Percentiles rank a stretch among this genome's conserved stretches.
phyloP scores from a whole-genome alignment of 2,888 invertebrate species.

The Cepaea hortensis region DNA sequence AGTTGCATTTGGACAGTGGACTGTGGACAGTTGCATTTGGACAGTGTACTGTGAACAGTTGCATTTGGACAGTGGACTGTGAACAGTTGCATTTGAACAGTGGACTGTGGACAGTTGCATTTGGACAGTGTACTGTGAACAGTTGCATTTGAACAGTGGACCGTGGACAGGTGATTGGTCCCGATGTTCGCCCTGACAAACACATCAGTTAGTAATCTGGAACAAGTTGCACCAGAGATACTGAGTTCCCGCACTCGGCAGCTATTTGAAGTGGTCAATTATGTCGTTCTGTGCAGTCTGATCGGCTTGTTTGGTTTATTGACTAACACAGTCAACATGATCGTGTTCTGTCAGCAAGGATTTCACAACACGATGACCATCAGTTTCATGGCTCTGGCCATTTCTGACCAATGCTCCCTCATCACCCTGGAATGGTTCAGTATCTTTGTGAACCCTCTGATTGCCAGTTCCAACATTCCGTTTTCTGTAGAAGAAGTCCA shows the following conservation, averaged over 20 bases:
- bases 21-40: too few relatives aligned
- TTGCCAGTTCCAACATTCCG: not conserved
- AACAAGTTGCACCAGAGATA: not conserved
- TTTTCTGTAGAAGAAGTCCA: not conserved
- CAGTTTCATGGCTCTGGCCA: slow-evolving; percentile 15
- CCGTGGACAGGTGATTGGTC: too few relatives aligned
- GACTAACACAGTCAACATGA: slow-evolving; percentile 14
- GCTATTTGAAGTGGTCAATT: slow-evolving; percentile 3
- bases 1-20: too few relatives aligned
- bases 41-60: too few relatives aligned
- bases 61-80: too few relatives aligned
- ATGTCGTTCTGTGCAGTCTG: slow-evolving; percentile 9
- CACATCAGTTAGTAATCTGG: too few relatives aligned
- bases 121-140: too few relatives aligned
- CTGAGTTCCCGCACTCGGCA: slow-evolving; percentile 4
- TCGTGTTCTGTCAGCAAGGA: slow-evolving; percentile 27
- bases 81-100: too few relatives aligned
- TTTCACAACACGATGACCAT: slow-evolving; percentile 14
- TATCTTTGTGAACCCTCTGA: slow-evolving; percentile 18
- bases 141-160: too few relatives aligned
- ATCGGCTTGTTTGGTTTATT: not conserved
- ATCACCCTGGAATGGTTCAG: slow-evolving; percentile 12
- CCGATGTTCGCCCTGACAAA: too few relatives aligned
- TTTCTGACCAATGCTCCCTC: slow-evolving; percentile 21
- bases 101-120: too few relatives aligned